Evolutionary conservation across 64 coral and sea anemone species (phyloP), one percentile per base, ranked within the genome.

Genomic region (Catalaphyllia jardinei): DNA sequence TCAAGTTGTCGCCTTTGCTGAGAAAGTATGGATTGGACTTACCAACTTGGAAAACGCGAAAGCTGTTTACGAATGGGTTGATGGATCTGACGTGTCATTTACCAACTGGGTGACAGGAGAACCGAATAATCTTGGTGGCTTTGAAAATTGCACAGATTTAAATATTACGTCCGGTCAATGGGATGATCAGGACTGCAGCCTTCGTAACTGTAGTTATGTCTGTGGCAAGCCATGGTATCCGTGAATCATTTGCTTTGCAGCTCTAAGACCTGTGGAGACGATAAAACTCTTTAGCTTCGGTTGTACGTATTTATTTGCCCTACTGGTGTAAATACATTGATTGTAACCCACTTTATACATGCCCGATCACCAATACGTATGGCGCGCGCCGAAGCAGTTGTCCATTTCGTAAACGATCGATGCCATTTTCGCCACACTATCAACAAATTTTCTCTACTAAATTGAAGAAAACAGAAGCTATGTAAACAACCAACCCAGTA

Each of bases 151-250:
- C 39, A 71, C 63, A n/a, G 12, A 85, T 10, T 2, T 85, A 20
- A 18, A 13, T 31, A 22, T 9, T 10, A 8, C 0, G 3, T 0
- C 9, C 0, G 33, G 63, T 38, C 1, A 3, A 42, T 85, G 81
- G 81, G 71, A 85, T 42, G 81, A 71, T 25, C 6, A 29, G 18
- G 0, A 10, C 38, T 46, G 24, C 3, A 0, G 4, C 25, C 5
- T 12, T 27, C 1, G 15, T 3, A 51, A 20, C 3, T 9, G 14
- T 8, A 51, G 2, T 6, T 85, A 85, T 22, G 63, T 85, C 5
- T 85, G 81, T 71, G 62, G 42, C 60, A 83, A 83, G 80, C 62
- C 18, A 69, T 69, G 65, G 65, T n/a, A 69, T 9, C 65, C 25
- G 3, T 69, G 65, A 69, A 69, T 11, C 65, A 27, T 29, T 25